Percentiles rank a stretch among this genome's conserved stretches.
These are phyloP conservation scores for Stenodera caucasica DNA, from an alignment of 2,888 invertebrate species.

Conservation along the genomic window DNA sequence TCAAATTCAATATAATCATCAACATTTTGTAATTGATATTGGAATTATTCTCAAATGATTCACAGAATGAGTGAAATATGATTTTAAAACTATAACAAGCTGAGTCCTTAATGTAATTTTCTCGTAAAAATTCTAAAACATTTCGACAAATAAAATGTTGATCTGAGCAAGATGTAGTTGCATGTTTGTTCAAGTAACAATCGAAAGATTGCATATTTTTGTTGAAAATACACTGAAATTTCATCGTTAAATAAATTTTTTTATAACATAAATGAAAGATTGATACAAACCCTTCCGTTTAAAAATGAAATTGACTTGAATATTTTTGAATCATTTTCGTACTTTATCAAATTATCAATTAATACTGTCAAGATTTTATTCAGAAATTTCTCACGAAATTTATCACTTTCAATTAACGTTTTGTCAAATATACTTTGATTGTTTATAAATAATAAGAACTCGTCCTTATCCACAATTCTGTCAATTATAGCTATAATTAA, in stretches of 20 bases:
- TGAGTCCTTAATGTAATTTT: slow-evolving; percentile 21
- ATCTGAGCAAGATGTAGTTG: slow-evolving; percentile 23
- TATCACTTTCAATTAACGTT: slow-evolving; percentile 26
- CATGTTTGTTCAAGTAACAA: slow-evolving; percentile 30
- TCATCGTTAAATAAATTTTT: slow-evolving; percentile 12
- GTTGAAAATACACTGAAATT: slow-evolving; percentile 39
- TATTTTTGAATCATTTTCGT: slow-evolving; percentile 27
- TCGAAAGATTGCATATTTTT: slow-evolving; percentile 32
- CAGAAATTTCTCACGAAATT: slow-evolving; percentile 35
- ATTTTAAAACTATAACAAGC: slow-evolving; percentile 39
- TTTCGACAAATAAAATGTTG: slow-evolving; percentile 32
- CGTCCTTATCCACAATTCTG: slow-evolving; percentile 25
- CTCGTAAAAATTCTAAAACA: slow-evolving; percentile 37
- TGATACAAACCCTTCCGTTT: slow-evolving; percentile 38
- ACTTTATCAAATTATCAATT: slow-evolving; percentile 28
- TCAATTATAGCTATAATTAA: slow-evolving; percentile 29
- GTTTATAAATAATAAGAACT: slow-evolving; percentile 27
- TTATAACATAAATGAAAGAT: slow-evolving; percentile 6
- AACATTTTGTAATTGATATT: slow-evolving; percentile 41
- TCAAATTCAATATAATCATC: slow-evolving; percentile 38
- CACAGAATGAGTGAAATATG: slow-evolving; percentile 42
- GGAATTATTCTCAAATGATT: slow-evolving; percentile 34
- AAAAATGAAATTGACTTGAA: slow-evolving; percentile 34
- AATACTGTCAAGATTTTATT: slow-evolving; percentile 33
- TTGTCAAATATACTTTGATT: slow-evolving; percentile 35